Evolutionary conservation across 2,797 vertebrate species (phyloP).

Genomic region (Tangara arthus): DNA sequence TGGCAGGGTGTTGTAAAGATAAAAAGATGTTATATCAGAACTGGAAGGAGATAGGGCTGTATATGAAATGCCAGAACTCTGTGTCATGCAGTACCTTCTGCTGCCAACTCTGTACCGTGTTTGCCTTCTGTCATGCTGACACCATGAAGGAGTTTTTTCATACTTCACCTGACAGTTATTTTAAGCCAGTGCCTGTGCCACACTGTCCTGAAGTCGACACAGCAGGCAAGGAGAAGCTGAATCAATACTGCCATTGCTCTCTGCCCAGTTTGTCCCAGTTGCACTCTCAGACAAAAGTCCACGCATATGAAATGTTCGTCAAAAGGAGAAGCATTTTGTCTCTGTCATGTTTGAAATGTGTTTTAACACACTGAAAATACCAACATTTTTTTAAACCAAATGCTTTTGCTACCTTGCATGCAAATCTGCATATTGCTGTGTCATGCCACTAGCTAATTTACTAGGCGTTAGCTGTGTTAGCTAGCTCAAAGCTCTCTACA

Average conservation of each 20-base stretch:
- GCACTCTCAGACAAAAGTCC: background rate
- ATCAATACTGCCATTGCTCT: background rate
- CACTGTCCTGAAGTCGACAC: background rate
- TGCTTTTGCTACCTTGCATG: background rate
- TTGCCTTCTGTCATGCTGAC: background rate
- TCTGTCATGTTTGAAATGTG: background rate
- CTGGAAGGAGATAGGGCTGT: background rate
- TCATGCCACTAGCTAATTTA: background rate
- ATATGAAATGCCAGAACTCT: background rate
- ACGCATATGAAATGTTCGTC: background rate
- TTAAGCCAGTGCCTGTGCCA: background rate
- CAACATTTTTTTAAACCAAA: background rate
- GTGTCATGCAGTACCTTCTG: background rate
- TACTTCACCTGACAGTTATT: background rate
- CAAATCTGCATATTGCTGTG: background rate
- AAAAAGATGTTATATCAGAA: background rate
- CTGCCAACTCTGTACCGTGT: background rate
- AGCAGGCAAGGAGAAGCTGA: background rate
- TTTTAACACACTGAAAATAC: background rate
- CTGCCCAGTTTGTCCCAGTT: background rate
- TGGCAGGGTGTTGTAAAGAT: background rate
- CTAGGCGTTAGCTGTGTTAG: background rate
- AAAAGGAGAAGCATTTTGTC: background rate
- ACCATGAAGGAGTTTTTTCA: background rate
- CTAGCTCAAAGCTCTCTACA: background rate